These are phyloP conservation scores for Luscinia megarhynchos DNA, from an alignment of 2,797 vertebrate species.

Conservation along the genomic window DNA sequence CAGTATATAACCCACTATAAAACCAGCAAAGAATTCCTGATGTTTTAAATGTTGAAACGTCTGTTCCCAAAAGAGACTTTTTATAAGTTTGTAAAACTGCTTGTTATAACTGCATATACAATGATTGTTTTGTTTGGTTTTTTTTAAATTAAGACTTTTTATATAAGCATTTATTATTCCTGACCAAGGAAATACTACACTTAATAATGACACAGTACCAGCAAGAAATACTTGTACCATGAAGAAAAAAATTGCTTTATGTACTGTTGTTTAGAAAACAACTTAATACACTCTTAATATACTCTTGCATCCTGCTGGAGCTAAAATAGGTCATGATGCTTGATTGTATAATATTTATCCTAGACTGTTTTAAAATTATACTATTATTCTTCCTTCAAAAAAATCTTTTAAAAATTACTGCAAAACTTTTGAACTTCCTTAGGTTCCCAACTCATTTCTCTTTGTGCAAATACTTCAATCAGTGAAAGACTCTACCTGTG, in stretches of 20 bases:
- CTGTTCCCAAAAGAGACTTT: not conserved
- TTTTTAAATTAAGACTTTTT: not conserved
- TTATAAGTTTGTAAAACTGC: not conserved
- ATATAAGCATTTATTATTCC: not conserved
- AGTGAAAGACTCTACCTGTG: not conserved
- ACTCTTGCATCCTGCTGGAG: not conserved
- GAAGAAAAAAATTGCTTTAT: not conserved
- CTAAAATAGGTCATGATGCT: fast-evolving
- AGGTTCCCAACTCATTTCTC: not conserved
- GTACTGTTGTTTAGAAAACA: not conserved
- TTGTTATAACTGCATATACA: not conserved
- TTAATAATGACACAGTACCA: not conserved
- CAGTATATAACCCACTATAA: not conserved
- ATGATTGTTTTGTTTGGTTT: not conserved
- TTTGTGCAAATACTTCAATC: not conserved
- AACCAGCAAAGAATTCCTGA: not conserved
- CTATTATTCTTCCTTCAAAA: not conserved
- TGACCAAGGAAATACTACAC: not conserved
- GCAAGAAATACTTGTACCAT: not conserved
- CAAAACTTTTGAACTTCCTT: not conserved
- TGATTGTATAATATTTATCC: not conserved
- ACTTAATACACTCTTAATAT: not conserved
- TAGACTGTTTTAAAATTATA: not conserved
- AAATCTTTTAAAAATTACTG: not conserved
- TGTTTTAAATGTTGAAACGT: not conserved